Evolutionary conservation across 1,140 invertebrate species (phyloP), one percentile per base, ranked within the genome.

Genomic region (Eumeta japonica): DNA sequence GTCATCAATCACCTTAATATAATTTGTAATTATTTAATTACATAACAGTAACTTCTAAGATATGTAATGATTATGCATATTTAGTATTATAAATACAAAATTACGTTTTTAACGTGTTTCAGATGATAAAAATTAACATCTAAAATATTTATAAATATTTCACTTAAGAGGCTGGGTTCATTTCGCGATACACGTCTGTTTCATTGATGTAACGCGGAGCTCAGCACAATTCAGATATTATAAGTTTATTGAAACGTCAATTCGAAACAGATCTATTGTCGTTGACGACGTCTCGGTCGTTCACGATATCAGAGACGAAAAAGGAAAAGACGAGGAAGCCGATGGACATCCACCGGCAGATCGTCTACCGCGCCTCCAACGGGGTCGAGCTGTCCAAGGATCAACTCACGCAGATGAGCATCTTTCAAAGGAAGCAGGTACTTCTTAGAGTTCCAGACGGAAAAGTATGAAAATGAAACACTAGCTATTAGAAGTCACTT

Each of bases 351-450:
- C 65, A 73, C 17, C 62, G 71, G 14, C 75, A 79, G 43, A 71
- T 79, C 7, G 50, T 78, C 0, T 77, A 74, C 47, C 73, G 75
- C 20, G 65, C 72, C 1, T 62, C 72, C 3, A 74, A 72, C 2
- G 80, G 79, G 1, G 56, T 76, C 7, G 75, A 80, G 38, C 52
- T 85, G 10, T 81, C 82, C 2, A 80, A 80, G 43, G 79, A 81
- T 18, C 73, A 84, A 9, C 55, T 86, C 5, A 72, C 80, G n/a
- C 82, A 78, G 31, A 81, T 89, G 62, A 83, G 82, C 16, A 72
- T 86, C 33, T 93, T 93, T 59, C 77, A 78, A 37, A 74, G 62
- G 18, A 83, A 83, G 52, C 66, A 70, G 51, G 64, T 63, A 39
- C 43, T 7, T 13, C 16, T 30, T 16, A 12, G 10, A n/a, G n/a